phyloP scores from a whole-genome alignment of 1,140 invertebrate genomes.

The Brachionus paranguensis region DNA sequence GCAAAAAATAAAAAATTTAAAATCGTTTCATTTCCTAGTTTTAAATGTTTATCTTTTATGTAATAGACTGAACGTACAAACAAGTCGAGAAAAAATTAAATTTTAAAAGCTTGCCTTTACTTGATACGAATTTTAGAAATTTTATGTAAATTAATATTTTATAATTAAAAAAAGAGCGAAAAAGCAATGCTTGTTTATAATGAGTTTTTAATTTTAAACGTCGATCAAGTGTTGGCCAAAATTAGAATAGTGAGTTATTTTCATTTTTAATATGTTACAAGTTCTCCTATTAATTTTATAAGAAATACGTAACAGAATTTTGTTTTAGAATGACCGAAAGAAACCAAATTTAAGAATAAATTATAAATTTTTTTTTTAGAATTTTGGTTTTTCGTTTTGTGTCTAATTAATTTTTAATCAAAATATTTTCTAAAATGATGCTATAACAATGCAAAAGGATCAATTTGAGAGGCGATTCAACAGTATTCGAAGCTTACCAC shows the following conservation, averaged over 20 bases:
- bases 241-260: not conserved
- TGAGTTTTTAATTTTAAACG: not conserved
- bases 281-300: not conserved
- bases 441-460: not conserved
- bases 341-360: not conserved
- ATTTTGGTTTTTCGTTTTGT: not conserved
- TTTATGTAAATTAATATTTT: constrained; percentile 31
- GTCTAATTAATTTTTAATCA: not conserved
- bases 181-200: not conserved
- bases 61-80: not conserved
- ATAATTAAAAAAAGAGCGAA: constrained; percentile 5
- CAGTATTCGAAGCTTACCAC: constrained; percentile 24
- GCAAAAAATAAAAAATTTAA: not conserved
- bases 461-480: constrained; percentile 19
- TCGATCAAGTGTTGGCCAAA: not conserved
- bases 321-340: not conserved
- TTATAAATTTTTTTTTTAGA: not conserved
- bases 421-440: not conserved
- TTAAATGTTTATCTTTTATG: not conserved
- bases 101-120: not conserved
- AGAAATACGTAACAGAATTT: constrained; percentile 14
- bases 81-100: not conserved
- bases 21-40: not conserved
- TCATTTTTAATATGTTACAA: constrained; percentile 5
- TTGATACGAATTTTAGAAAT: not conserved